Evolutionary conservation across 2,113 vertebrate genomes (phyloP), one percentile per base, ranked within the genome.

Genomic region (Motacilla alba): DNA sequence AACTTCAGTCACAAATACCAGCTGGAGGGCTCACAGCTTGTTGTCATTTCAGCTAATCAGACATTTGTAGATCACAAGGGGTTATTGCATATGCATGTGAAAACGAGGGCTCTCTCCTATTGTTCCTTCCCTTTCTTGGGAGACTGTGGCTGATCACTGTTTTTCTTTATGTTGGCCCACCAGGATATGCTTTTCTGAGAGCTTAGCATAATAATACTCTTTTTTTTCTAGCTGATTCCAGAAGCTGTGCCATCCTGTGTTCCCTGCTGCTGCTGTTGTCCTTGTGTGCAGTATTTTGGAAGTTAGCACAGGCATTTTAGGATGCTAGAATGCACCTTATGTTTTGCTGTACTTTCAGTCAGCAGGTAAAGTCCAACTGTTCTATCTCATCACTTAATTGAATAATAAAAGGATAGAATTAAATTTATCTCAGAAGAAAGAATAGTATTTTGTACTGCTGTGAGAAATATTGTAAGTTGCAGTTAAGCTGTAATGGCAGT

Each of bases 1-100:
- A 87, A 91, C 74, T 73, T 79, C 37, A 78, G 78, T 95, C 89
- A 35, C 47, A 95, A 50, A 79, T 83, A 93, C 24, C 46, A 83
- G 66, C 62, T 88, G 43, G 47, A 95, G 64, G 58, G 50, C 92
- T 86, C 76, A 77, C 58, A 89, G 62, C 62, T 92, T 91, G 30
- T 62, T 90, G 74, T 46, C 37, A 35, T 95, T 67, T 86, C 70
- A 84, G 75, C 87, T 94, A 67, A 81, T 81, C 87, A 78, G 89
- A 56, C 47, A 22, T 72, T 70, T 72, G 9, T 63, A 90, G 63
- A 50, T 52, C 53, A 52, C 28, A 67, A 87, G 52, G 17, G 41
- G 41, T 67, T 89, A 50, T 52, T 91, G 39, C 69, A 67, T 53
- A 31, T 2, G 24, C 50, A 37, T 77, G 16, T 79, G 59, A 59